Percentiles rank a stretch among this genome's conserved stretches.
Conservation (phyloP, 2,797 vertebrate species). For the Gephyroberyx darwinii region DNA sequence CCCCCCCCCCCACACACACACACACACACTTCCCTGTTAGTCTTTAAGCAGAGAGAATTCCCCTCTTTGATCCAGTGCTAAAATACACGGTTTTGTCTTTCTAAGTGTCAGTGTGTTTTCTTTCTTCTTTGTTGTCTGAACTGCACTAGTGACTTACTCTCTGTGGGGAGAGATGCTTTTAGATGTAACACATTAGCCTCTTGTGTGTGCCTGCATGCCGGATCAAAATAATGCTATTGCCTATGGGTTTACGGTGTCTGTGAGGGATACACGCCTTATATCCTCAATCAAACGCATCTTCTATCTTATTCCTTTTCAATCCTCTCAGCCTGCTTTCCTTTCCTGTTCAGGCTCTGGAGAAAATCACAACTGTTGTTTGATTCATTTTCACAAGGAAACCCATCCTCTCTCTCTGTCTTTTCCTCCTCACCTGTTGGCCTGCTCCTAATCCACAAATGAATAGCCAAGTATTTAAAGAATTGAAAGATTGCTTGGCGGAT, state of each 20-base stretch:
- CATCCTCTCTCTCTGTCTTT: conserved; percentile 9
- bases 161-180: conserved; percentile 15
- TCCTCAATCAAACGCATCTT: conserved; percentile 12
- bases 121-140: conserved; percentile 47
- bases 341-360: conserved; percentile 16
- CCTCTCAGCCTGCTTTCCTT: conserved; percentile 9
- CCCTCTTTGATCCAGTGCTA: conserved; percentile 23
- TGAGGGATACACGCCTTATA: conserved; percentile 36
- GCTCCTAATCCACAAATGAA: conserved; percentile 45
- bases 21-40: no score
- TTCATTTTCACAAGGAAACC: conserved; percentile 19
- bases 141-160: conserved; percentile 26
- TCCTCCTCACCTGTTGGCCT: conserved; percentile 3
- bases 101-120: conserved; percentile 4
- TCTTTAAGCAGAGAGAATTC: neutral
- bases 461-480: conserved; percentile 72
- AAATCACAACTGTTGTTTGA: conserved; percentile 17
- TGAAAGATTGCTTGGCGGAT: conserved; percentile 65
- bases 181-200: conserved; percentile 35
- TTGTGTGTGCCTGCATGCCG: conserved; percentile 16
- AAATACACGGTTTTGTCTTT: conserved; percentile 4
- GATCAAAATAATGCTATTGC: conserved; percentile 19
- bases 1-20: neutral
- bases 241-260: conserved; percentile 23
- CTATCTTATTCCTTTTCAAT: conserved; percentile 33